A percentile compares a stretch with the other conserved stretches of the same genome.
Evolutionary conservation across 2,888 invertebrate genomes (phyloP).

Genomic region (Aspidapion aeneum): DNA sequence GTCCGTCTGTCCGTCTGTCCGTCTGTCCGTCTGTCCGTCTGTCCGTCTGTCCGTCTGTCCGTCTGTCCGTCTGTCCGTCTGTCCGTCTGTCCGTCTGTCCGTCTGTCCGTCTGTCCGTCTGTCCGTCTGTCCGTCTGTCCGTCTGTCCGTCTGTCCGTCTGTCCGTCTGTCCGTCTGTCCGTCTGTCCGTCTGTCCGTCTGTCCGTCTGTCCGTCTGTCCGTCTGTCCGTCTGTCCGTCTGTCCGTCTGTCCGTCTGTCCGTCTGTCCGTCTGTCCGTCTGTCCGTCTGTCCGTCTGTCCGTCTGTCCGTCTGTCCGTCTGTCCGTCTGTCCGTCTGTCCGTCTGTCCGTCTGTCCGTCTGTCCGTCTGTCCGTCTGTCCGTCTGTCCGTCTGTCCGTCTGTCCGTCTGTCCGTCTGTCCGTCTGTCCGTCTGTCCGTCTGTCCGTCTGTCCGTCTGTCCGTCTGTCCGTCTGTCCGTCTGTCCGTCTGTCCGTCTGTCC

Average conservation of each 20-base stretch:
- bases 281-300: slow-evolving; percentile 4
- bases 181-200: slow-evolving; percentile 9
- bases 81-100: slow-evolving; percentile 13
- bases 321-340: slow-evolving; percentile 16
- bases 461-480: slow-evolving; percentile 18
- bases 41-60: slow-evolving; percentile 13
- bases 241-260: not conserved
- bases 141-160: slow-evolving; percentile 16
- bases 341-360: slow-evolving; percentile 16
- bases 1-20: slow-evolving; percentile 12
- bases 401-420: slow-evolving; percentile 16
- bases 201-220: slow-evolving; percentile 8
- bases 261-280: not conserved
- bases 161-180: slow-evolving; percentile 12
- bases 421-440: slow-evolving; percentile 16
- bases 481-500: slow-evolving; percentile 18
- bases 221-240: slow-evolving; percentile 9
- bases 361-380: slow-evolving; percentile 16
- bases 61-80: slow-evolving; percentile 14
- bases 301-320: slow-evolving; percentile 12
- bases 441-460: slow-evolving; percentile 17
- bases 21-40: slow-evolving; percentile 16
- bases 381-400: slow-evolving; percentile 16
- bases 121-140: slow-evolving; percentile 16
- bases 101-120: slow-evolving; percentile 16